Conservation (phyloP, 2,888 invertebrate species). For the Parapristionchus giblindavisi region DNA sequence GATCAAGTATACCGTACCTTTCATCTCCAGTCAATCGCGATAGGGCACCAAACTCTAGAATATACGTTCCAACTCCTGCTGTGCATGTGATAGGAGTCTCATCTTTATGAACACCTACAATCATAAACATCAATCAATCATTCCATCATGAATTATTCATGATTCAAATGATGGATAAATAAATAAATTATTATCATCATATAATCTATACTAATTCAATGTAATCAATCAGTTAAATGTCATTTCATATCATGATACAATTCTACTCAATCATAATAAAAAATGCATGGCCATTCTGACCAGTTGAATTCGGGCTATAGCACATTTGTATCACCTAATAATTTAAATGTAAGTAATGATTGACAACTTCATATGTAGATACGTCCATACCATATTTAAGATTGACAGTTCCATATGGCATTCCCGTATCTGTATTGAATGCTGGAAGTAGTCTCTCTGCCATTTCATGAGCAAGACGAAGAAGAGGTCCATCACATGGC, state of each 20-base stretch:
- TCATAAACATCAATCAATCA: background rate
- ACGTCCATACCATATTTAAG: constrained; percentile 88
- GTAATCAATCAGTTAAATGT: too few species aligned
- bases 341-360: too few species aligned
- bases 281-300: too few species aligned
- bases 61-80: constrained; percentile 95
- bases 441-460: constrained; percentile 85
- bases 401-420: constrained; percentile 80
- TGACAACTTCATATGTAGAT: background rate
- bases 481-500: constrained; percentile 94
- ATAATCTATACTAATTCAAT: background rate
- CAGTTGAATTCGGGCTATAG: too few species aligned
- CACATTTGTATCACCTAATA: too few species aligned
- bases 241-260: too few species aligned
- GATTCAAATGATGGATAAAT: too few species aligned
- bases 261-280: too few species aligned
- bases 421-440: constrained; percentile 64
- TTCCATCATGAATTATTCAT: background rate
- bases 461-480: constrained; percentile 91
- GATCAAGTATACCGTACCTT: constrained; percentile 14
- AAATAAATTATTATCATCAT: too few species aligned
- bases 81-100: constrained; percentile 97
- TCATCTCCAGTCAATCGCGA: constrained; percentile 72
- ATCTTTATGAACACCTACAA: constrained; percentile 67
- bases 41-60: constrained; percentile 90